phyloP scores from a whole-genome alignment of 2,888 invertebrate genomes.

The Drosophila melanosoma region DNA sequence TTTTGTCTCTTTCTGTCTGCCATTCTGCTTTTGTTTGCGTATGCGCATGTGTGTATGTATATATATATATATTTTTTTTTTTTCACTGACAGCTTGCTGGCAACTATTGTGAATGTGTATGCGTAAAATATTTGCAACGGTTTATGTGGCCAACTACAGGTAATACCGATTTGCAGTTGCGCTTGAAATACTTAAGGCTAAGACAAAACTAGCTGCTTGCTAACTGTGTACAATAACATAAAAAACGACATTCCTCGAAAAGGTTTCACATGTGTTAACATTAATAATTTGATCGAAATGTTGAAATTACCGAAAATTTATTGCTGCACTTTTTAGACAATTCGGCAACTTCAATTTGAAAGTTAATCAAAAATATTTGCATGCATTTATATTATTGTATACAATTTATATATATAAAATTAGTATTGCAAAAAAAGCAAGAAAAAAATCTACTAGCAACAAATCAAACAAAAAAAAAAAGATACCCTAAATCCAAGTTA shows the following conservation, averaged over 20 bases:
- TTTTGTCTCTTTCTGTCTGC: constrained; percentile 28
- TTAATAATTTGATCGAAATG: neutral
- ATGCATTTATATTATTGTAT: neutral
- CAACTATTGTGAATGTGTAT: constrained; percentile 5
- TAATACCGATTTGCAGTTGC: neutral
- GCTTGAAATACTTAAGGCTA: neutral
- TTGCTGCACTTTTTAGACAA: neutral
- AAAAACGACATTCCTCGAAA: neutral
- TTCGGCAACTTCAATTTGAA: neutral
- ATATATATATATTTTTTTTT: neutral
- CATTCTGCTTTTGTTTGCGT: neutral
- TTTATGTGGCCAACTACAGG: neutral
- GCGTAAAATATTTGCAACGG: neutral
- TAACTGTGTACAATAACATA: neutral
- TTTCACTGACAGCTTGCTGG: constrained; percentile 15
- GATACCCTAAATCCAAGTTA: neutral
- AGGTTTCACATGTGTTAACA: neutral
- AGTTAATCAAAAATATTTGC: too few species aligned
- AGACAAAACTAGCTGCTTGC: neutral
- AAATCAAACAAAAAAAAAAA: neutral
- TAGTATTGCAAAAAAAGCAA: neutral
- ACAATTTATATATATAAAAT: neutral
- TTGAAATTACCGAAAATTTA: neutral
- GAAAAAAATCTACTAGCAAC: neutral
- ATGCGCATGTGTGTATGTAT: neutral